Evolutionary conservation across 2,888 invertebrate genomes (phyloP).

Genomic region (Malachius bipustulatus): DNA sequence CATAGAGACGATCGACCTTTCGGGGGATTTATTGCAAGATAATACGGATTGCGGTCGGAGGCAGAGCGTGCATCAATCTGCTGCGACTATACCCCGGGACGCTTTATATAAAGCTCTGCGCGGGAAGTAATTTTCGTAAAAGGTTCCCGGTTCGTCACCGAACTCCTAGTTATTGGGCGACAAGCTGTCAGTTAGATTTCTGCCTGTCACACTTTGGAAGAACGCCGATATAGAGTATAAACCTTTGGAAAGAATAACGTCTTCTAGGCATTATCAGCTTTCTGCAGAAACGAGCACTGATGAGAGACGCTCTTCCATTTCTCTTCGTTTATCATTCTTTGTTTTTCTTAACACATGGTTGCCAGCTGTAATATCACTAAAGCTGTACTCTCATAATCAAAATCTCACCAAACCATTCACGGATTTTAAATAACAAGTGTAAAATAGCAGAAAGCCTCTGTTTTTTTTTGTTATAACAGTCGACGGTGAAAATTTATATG

Average conservation of each 20-base stretch:
- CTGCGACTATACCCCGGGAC: conserved; percentile 18
- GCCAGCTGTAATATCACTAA: no score
- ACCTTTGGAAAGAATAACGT: background rate
- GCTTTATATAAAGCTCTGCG: conserved; percentile 26
- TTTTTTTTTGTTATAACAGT: no score
- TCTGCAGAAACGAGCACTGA: conserved; percentile 1
- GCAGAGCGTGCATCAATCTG: conserved; percentile 2
- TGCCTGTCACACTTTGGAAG: conserved; percentile 30
- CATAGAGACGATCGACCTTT: no score
- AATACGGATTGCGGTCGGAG: background rate
- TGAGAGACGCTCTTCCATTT: background rate
- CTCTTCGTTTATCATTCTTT: no score
- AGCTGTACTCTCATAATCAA: no score
- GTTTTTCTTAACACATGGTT: no score
- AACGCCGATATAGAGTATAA: conserved; percentile 23
- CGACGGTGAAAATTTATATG: no score
- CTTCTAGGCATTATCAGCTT: conserved; percentile 1
- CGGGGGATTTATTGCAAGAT: background rate
- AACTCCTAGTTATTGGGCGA: conserved; percentile 27
- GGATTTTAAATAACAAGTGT: no score
- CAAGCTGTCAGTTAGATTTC: conserved; percentile 32
- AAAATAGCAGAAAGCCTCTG: no score
- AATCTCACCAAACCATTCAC: no score
- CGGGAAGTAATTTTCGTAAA: conserved; percentile 32
- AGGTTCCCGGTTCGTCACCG: conserved; percentile 24